Conservation (phyloP, 2,888 invertebrate species). For the Trichogramma dendrolimi region DNA sequence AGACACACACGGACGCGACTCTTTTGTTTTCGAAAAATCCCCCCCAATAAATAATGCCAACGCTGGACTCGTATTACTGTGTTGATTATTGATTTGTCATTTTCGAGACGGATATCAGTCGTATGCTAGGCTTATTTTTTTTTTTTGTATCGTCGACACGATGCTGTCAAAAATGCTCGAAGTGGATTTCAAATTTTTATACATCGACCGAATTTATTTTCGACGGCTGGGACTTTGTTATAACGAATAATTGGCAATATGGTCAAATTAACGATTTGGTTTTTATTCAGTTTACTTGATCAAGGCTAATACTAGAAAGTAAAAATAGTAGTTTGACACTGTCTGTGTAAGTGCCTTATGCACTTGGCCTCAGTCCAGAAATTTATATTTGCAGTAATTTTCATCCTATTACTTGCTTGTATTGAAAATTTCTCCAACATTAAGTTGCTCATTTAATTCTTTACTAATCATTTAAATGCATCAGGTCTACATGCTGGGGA, state of each 20-base stretch:
- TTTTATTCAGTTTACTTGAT: conserved; percentile 4
- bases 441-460: neutral
- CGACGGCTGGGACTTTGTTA: neutral
- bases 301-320: conserved; percentile 27
- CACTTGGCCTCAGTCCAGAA: conserved; percentile 32
- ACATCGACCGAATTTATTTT: neutral
- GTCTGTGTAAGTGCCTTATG: conserved; percentile 23
- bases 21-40: too few relatives aligned
- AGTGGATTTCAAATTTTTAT: neutral
- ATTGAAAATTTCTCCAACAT: neutral
- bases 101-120: neutral
- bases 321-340: conserved; percentile 31
- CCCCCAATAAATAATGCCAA: neutral
- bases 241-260: too few relatives aligned
- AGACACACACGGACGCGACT: neutral
- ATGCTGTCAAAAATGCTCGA: conserved; percentile 3
- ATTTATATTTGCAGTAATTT: conserved; percentile 20
- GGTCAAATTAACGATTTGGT: neutral
- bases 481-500: conserved; percentile 72
- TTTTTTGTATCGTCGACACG: conserved; percentile 1
- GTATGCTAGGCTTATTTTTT: neutral
- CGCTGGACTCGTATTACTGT: neutral
- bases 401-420: conserved; percentile 1
- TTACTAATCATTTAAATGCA: conserved; percentile 38
- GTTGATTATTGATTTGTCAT: neutral